Evolutionary conservation across 2,888 invertebrate species (phyloP).

Genomic region (Gymnocheta viridis): DNA sequence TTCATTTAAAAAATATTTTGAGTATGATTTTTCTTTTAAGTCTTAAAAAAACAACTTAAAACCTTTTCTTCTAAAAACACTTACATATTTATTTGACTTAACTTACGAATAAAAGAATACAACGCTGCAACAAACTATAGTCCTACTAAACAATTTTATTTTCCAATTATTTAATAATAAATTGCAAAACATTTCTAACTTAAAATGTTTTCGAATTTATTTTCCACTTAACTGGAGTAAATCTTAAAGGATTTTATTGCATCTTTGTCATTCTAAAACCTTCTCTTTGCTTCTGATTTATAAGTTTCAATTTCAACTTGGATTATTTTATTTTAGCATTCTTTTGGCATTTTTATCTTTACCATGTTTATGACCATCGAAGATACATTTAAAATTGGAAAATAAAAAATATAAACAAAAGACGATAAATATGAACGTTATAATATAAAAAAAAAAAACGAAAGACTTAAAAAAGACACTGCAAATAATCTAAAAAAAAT

Average conservation of each 20-base stretch:
- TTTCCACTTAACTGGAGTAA: slow-evolving; percentile 34
- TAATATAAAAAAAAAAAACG: background rate
- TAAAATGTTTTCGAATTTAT: slow-evolving; percentile 38
- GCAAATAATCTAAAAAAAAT: slow-evolving; percentile 29
- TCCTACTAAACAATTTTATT: background rate
- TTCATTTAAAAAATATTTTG: too few relatives aligned
- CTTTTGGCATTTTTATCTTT: slow-evolving; percentile 36
- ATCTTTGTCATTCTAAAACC: slow-evolving; percentile 49
- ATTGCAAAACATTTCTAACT: background rate
- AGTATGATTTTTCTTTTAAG: too few relatives aligned
- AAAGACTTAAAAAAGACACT: background rate
- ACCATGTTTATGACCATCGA: slow-evolving; percentile 62
- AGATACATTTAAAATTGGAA: slow-evolving; percentile 59
- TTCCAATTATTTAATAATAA: slow-evolving; percentile 30
- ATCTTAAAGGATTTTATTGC: slow-evolving; percentile 52
- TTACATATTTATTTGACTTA: background rate
- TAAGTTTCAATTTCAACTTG: slow-evolving; percentile 49
- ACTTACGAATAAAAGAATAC: background rate
- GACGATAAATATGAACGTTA: slow-evolving; percentile 31
- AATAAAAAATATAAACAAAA: slow-evolving; percentile 40
- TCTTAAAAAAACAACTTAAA: too few relatives aligned
- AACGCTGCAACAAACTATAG: background rate
- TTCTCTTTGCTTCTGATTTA: slow-evolving; percentile 46
- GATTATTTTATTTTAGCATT: slow-evolving; percentile 17
- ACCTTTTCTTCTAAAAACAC: background rate